Evolutionary conservation across 2,797 vertebrate species (phyloP).

Genomic region (Pangasius krempfi): DNA sequence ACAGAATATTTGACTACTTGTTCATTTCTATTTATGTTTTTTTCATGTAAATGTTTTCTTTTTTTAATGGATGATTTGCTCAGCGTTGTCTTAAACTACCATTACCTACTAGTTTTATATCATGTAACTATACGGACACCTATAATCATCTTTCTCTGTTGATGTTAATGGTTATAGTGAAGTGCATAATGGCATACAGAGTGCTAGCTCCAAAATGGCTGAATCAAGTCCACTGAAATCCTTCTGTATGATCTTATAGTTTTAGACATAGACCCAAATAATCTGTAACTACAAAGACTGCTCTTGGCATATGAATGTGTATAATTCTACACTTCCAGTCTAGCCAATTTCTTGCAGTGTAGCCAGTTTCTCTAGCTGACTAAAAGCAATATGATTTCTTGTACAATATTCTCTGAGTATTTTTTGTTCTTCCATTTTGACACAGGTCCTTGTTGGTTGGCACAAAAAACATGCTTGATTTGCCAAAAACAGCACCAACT

Average conservation of each 20-base stretch:
- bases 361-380: background rate
- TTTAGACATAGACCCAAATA: background rate
- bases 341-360: background rate
- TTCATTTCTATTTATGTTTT: constrained; percentile 9
- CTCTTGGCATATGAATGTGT: constrained; percentile 9
- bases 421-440: constrained; percentile 7
- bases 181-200: constrained; percentile 27
- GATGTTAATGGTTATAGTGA: constrained; percentile 4
- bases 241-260: background rate
- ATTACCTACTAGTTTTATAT: background rate
- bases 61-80: constrained; percentile 12
- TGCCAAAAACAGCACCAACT: constrained; percentile 27
- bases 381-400: constrained; percentile 26
- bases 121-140: background rate
- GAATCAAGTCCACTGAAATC: constrained; percentile 6
- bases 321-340: background rate
- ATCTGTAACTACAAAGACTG: background rate
- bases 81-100: constrained; percentile 1
- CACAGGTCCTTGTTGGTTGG: constrained; percentile 12
- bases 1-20: constrained; percentile 17
- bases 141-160: background rate
- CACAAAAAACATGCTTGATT: constrained; percentile 13
- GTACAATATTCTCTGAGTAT: background rate
- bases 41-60: background rate
- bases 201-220: constrained; percentile 6